Evolutionary conservation across 2,888 invertebrate genomes (phyloP), one percentile per base, ranked within the genome.

Genomic region (Trissolcus brochymenae): DNA sequence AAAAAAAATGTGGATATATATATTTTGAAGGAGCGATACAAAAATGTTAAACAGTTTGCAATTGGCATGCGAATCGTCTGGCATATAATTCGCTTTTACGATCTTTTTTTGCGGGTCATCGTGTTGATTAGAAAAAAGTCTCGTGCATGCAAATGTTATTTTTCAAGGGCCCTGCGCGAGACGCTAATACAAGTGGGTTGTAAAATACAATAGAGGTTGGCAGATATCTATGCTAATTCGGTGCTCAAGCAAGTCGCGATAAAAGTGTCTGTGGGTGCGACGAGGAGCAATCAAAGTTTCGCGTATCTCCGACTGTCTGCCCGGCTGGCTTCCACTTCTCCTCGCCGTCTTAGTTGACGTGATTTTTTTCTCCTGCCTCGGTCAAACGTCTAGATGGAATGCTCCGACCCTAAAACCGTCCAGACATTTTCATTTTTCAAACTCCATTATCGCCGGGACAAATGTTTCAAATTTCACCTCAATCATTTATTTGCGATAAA

Each of bases 191-290:
- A 70, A 70, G 72, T 75, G 61, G 72, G 78, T 72, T 75, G 78
- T 77, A 78, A 79, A 75, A 80, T 80, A 79, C 75, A 80, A 80
- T 78, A 76, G 78, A 78, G 79, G 73, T 73, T 73, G 78, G 79
- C 78, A 78, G 81, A 80, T 83, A 82, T 80, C 82, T 82, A 83
- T 83, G 83, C 81, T 82, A 83, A 83, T 83, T 80, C 70, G 62
- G 68, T 73, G 79, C 82, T 81, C 79, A 77, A 79, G 79, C 81
- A 78, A 82, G 79, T 79, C 81, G 79, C 81, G 82, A 83, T 82
- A 82, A 78, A 78, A 82, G 82, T 82, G 82, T 81, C 80, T 81
- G 79, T 78, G 76, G 66, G 77, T 76, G 65, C 79, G 62, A 65
- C 75, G 76, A 76, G 79, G 70, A 79, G 80, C 78, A 78, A 82